Evolutionary conservation across 2,113 vertebrate genomes (phyloP).

Genomic region (Gobius niger): DNA sequence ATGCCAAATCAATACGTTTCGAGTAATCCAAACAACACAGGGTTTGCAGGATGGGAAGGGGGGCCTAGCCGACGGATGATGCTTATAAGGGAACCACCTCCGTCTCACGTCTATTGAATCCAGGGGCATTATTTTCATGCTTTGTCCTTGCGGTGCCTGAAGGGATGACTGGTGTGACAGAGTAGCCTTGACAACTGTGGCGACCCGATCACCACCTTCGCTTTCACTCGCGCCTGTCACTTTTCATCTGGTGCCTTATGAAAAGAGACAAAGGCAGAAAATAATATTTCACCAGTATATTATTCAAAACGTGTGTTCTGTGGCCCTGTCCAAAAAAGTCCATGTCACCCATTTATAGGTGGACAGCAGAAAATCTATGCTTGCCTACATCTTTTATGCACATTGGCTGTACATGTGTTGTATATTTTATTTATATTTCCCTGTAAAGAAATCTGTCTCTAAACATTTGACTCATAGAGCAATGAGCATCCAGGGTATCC

Average conservation of each 20-base stretch:
- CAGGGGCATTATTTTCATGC: conserved; percentile 55
- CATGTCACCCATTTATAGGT: background rate
- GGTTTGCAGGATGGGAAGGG: conserved; percentile 7
- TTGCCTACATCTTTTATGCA: too few relatives aligned
- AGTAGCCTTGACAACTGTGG: conserved; percentile 65
- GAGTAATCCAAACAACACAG: conserved; percentile 20
- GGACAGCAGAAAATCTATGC: too few relatives aligned
- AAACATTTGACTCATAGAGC: too few relatives aligned
- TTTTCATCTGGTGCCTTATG: conserved; percentile 19
- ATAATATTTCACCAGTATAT: background rate
- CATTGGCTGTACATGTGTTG: too few relatives aligned
- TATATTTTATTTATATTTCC: too few relatives aligned
- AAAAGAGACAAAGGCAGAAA: background rate
- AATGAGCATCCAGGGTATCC: too few relatives aligned
- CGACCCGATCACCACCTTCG: conserved; percentile 41
- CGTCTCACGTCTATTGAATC: conserved; percentile 33
- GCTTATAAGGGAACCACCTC: conserved; percentile 1
- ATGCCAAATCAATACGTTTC: conserved; percentile 68
- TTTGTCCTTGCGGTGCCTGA: conserved; percentile 46
- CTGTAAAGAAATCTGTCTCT: too few relatives aligned
- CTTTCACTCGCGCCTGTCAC: conserved; percentile 23
- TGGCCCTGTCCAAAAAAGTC: background rate
- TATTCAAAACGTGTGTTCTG: background rate
- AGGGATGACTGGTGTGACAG: conserved; percentile 53
- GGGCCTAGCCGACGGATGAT: background rate